Evolutionary conservation across 1,140 invertebrate species (phyloP).

Genomic region (Palaemon carinicauda): DNA sequence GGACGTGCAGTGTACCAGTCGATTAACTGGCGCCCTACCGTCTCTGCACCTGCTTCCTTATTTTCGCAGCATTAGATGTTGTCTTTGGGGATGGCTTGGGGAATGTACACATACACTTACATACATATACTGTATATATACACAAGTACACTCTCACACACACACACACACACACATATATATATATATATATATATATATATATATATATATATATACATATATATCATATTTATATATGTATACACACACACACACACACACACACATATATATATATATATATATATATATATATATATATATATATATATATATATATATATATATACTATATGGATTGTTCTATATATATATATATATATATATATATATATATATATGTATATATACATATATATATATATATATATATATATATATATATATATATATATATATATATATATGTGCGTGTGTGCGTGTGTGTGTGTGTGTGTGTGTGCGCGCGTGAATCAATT

Average conservation of each 20-base stretch:
- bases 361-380: background rate
- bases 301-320: background rate
- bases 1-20: too few species aligned
- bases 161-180: background rate
- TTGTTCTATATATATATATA: background rate
- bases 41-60: too few species aligned
- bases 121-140: background rate
- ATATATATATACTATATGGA: too few species aligned
- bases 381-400: background rate
- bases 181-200: slow-evolving; percentile 23
- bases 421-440: background rate
- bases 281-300: slow-evolving; percentile 40
- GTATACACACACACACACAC: background rate
- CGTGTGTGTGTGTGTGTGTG: background rate
- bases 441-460: background rate
- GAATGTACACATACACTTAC: background rate
- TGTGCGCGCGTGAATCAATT: background rate
- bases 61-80: background rate
- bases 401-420: background rate
- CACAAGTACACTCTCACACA: too few species aligned
- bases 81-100: background rate
- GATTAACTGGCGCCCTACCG: too few species aligned
- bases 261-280: slow-evolving; percentile 19
- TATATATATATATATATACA: background rate
- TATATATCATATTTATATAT: background rate